Evolutionary conservation across 2,888 invertebrate genomes (phyloP).

Genomic region (Teinopalpus imperialis): DNA sequence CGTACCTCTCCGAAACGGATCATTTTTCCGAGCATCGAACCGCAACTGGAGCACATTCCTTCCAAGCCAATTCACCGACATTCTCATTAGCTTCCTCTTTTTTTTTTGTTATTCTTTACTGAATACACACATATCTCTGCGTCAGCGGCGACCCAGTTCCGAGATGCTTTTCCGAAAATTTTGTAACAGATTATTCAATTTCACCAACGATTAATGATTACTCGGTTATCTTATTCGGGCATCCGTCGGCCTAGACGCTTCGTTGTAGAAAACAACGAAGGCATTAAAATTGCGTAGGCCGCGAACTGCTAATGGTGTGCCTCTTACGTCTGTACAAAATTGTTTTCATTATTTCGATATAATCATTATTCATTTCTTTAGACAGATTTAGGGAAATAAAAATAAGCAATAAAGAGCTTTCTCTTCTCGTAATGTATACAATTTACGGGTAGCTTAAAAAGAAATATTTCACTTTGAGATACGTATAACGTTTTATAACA

Average conservation of each 20-base stretch:
- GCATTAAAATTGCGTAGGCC: slow-evolving; percentile 15
- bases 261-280: slow-evolving; percentile 24
- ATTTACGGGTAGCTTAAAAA: slow-evolving; percentile 13
- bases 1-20: slow-evolving; percentile 28
- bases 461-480: slow-evolving; percentile 3
- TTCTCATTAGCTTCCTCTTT: slow-evolving; percentile 53
- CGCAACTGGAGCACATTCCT: slow-evolving; percentile 60
- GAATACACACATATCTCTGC: slow-evolving; percentile 54
- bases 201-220: slow-evolving; percentile 47
- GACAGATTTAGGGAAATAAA: slow-evolving; percentile 16
- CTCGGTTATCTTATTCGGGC: slow-evolving; percentile 49
- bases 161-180: slow-evolving; percentile 45
- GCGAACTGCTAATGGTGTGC: neutral
- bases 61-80: slow-evolving; percentile 44
- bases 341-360: slow-evolving; percentile 6
- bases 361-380: slow-evolving; percentile 19
- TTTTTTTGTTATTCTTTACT: slow-evolving; percentile 50
- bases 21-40: slow-evolving; percentile 45
- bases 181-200: slow-evolving; percentile 61
- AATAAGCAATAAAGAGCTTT: slow-evolving; percentile 14
- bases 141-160: slow-evolving; percentile 48
- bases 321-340: neutral
- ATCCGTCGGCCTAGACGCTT: slow-evolving; percentile 14
- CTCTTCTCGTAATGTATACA: slow-evolving; percentile 7
- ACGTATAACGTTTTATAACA: slow-evolving; percentile 5